Evolutionary conservation across 2,797 vertebrate species (phyloP).

Genomic region (Chloroceryle inda): DNA sequence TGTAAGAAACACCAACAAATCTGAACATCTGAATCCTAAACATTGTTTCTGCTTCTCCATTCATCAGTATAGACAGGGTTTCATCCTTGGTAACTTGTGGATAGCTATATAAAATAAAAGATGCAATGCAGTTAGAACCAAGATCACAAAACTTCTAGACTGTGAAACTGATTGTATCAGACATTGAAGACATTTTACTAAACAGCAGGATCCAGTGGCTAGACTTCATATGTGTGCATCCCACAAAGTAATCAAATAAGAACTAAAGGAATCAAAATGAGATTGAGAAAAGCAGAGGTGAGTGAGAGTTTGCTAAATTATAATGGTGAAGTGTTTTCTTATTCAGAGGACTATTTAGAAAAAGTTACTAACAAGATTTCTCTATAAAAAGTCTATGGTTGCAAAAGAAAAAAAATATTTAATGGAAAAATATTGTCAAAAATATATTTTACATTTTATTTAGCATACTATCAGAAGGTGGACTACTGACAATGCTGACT

Average conservation of each 20-base stretch:
- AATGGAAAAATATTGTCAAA: not conserved
- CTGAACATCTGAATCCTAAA: conserved; percentile 87
- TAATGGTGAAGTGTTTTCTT: not conserved
- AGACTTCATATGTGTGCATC: not conserved
- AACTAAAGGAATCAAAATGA: not conserved
- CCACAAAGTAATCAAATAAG: not conserved
- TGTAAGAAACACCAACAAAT: conserved; percentile 82
- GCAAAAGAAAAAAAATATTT: not conserved
- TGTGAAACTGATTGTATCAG: not conserved
- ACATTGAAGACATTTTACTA: not conserved
- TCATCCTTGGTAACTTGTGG: conserved; percentile 78
- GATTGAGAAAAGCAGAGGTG: not conserved
- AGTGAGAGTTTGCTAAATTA: not conserved
- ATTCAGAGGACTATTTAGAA: not conserved
- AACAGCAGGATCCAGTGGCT: not conserved
- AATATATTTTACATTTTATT: not conserved
- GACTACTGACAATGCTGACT: not conserved
- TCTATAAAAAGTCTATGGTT: not conserved
- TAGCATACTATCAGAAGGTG: not conserved
- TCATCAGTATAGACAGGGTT: conserved; percentile 79
- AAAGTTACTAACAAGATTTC: not conserved
- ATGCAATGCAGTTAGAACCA: not conserved
- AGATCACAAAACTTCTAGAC: not conserved
- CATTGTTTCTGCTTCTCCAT: conserved; percentile 80
- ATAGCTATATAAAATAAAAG: conserved; percentile 71